phyloP scores from a whole-genome alignment of 2,888 invertebrate species.

The Lasioglossum calceatum region DNA sequence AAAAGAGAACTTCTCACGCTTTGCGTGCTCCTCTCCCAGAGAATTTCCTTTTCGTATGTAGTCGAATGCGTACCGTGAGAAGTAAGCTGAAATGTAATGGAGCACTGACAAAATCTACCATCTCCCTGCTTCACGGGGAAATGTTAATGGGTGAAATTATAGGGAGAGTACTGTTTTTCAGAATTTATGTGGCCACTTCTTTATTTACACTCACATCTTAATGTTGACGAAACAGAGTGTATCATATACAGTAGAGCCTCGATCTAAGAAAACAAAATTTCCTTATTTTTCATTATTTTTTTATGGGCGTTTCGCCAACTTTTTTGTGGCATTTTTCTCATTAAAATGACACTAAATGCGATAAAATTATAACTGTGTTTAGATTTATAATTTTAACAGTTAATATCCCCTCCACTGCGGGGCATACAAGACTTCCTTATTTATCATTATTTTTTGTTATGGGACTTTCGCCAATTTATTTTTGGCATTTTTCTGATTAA shows the following conservation, averaged over 20 bases:
- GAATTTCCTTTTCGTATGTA: constrained; percentile 55
- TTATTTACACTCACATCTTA: not conserved
- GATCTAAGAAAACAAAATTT: no score
- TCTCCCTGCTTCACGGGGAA: constrained; percentile 27
- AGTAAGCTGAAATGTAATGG: constrained; percentile 52
- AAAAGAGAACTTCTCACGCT: constrained; percentile 52
- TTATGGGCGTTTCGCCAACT: not conserved
- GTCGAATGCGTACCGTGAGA: constrained; percentile 54
- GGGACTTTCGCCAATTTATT: not conserved
- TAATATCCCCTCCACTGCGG: no score
- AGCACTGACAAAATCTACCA: constrained; percentile 50
- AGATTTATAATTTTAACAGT: no score
- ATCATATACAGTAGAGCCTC: no score
- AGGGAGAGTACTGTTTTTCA: not conserved
- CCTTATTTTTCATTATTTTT: no score
- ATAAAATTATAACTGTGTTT: no score
- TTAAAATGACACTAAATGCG: no score
- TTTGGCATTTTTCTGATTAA: no score
- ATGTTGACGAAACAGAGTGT: not conserved
- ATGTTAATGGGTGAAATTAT: constrained; percentile 57
- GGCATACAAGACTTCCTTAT: no score
- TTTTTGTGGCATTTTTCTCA: no score
- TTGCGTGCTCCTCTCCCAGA: constrained; percentile 26
- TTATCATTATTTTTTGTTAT: no score
- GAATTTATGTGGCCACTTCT: not conserved